phyloP scores from a whole-genome alignment of 23 tunicate species.

The Phallusia fumigata region DNA sequence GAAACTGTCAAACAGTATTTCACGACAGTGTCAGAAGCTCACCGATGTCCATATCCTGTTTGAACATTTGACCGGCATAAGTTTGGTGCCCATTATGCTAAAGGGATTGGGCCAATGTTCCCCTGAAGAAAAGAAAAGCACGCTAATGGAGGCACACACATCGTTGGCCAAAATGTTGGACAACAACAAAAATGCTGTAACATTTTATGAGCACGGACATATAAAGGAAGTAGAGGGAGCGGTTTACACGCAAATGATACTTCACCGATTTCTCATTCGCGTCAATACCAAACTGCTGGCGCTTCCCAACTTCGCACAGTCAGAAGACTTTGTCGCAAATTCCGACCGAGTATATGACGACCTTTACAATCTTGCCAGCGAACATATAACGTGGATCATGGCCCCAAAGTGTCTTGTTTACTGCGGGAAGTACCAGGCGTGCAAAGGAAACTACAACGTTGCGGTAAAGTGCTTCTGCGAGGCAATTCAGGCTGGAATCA shows the following conservation, averaged over 20 bases:
- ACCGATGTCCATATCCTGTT: constrained; percentile 10
- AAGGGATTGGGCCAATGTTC: constrained; percentile 2
- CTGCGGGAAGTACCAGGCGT: constrained; percentile 52
- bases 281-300: constrained; percentile 11
- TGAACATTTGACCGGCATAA: constrained; percentile 15
- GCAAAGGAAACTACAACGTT: constrained; percentile 17
- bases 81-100: constrained; percentile 22
- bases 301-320: not conserved
- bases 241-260: constrained; percentile 18
- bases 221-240: constrained; percentile 20
- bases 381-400: constrained; percentile 11
- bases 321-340: not conserved
- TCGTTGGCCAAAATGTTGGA: not conserved
- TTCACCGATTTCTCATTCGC: constrained; percentile 17
- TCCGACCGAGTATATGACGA: constrained; percentile 18
- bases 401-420: constrained; percentile 39
- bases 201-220: constrained; percentile 29
- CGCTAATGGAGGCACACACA: not conserved
- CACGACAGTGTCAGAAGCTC: not conserved
- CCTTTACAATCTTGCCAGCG: constrained; percentile 7
- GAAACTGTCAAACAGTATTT: constrained; percentile 13
- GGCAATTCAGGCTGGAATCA: constrained; percentile 19
- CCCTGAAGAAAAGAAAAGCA: not conserved
- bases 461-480: constrained; percentile 19
- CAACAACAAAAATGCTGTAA: not conserved